Evolutionary conservation across 2,113 vertebrate species (phyloP).

Genomic region (Neogale vison): DNA sequence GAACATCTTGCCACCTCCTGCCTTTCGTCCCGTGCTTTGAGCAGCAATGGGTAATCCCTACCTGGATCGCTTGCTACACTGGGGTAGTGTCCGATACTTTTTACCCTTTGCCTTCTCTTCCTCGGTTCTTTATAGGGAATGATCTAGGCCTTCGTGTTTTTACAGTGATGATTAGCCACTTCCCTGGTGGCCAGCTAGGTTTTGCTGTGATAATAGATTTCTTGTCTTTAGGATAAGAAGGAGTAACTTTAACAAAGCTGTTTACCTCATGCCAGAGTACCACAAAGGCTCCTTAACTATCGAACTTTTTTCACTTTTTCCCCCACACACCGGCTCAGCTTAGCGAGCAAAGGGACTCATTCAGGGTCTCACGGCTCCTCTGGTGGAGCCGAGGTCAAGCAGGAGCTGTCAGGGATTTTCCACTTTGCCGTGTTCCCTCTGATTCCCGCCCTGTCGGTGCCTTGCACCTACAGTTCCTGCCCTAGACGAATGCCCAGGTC

Average conservation of each 20-base stretch:
- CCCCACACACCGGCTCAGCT: not conserved
- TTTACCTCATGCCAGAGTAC: not conserved
- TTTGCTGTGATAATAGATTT: conserved; percentile 26
- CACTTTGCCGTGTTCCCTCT: not conserved
- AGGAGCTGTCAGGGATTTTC: not conserved
- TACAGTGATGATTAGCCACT: not conserved
- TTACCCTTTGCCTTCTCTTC: not conserved
- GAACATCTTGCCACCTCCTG: not conserved
- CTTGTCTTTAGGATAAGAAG: not conserved
- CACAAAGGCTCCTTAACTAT: not conserved
- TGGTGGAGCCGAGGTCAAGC: not conserved
- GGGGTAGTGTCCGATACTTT: not conserved
- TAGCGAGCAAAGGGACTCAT: not conserved
- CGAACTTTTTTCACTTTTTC: not conserved
- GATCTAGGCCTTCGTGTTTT: not conserved
- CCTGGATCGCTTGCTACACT: not conserved
- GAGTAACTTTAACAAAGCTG: not conserved
- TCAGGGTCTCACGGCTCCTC: not conserved
- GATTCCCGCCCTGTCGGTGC: not conserved
- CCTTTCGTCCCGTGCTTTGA: not conserved
- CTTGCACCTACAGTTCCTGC: not conserved
- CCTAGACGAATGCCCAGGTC: not conserved
- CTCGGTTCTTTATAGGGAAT: not conserved
- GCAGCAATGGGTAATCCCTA: not conserved
- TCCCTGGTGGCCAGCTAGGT: not conserved